phyloP scores from a whole-genome alignment of 2,888 invertebrate species.

The Vanessa cardui region DNA sequence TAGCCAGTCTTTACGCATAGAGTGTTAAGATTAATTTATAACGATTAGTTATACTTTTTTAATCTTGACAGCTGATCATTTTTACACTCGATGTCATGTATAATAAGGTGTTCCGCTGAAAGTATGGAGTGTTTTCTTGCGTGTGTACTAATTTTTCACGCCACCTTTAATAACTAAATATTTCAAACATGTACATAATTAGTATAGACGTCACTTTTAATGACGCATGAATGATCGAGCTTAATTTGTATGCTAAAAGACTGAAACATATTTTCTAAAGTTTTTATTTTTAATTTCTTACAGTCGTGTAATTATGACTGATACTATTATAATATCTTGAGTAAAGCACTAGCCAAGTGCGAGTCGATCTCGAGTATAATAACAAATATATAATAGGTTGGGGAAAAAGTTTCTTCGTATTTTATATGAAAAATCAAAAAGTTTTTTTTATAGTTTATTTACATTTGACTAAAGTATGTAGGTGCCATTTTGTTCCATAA shows the following conservation, averaged over 20 bases:
- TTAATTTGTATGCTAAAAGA: conserved; percentile 13
- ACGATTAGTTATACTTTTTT: not conserved
- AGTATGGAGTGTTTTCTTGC: conserved; percentile 28
- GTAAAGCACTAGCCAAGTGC: too few species aligned
- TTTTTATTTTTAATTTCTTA: not conserved
- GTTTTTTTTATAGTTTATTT: too few species aligned
- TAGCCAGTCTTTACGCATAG: not conserved
- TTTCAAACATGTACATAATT: conserved; percentile 27
- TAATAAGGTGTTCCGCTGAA: conserved; percentile 4
- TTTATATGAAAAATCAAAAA: too few species aligned
- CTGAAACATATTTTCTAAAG: conserved; percentile 8
- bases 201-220: conserved; percentile 18
- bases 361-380: too few species aligned
- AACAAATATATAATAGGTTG: too few species aligned
- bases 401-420: too few species aligned
- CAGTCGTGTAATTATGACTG: too few species aligned
- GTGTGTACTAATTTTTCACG: conserved; percentile 28
- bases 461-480: too few species aligned
- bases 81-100: conserved; percentile 1
- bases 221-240: conserved; percentile 20
- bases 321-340: too few species aligned
- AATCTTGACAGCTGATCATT: not conserved
- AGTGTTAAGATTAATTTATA: not conserved
- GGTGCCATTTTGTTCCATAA: too few species aligned
- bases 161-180: conserved; percentile 23